Evolutionary conservation across 2,797 vertebrate species (phyloP).

Genomic region (Numenius phaeopus): DNA sequence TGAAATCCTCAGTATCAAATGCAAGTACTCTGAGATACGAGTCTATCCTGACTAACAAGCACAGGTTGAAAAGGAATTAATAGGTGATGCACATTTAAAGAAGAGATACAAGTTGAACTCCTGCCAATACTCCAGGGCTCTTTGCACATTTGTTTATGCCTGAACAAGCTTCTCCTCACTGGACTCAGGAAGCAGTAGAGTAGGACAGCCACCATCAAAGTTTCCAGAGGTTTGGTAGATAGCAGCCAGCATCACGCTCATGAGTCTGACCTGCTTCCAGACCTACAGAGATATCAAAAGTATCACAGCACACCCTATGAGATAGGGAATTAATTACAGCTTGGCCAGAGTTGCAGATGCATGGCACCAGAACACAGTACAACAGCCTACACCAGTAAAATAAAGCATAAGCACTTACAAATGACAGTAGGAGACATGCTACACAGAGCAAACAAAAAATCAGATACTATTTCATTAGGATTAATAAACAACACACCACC

Average conservation of each 20-base stretch:
- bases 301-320: neutral
- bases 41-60: neutral
- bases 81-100: rapidly evolving
- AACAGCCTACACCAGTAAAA: neutral
- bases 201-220: neutral
- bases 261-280: neutral
- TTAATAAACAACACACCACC: neutral
- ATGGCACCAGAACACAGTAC: neutral
- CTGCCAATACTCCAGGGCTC: neutral
- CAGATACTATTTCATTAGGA: neutral
- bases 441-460: neutral
- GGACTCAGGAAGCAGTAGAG: neutral
- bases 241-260: neutral
- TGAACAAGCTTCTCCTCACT: neutral
- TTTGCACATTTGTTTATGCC: neutral
- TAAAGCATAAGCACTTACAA: neutral
- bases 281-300: neutral
- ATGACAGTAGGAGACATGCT: neutral
- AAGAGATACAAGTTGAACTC: neutral
- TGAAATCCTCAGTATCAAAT: neutral
- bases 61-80: neutral
- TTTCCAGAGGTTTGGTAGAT: neutral
- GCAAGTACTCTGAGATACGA: neutral
- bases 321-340: neutral
- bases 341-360: neutral